Conservation (phyloP, 2,797 vertebrate species). For the Cirrhinus molitorella region DNA sequence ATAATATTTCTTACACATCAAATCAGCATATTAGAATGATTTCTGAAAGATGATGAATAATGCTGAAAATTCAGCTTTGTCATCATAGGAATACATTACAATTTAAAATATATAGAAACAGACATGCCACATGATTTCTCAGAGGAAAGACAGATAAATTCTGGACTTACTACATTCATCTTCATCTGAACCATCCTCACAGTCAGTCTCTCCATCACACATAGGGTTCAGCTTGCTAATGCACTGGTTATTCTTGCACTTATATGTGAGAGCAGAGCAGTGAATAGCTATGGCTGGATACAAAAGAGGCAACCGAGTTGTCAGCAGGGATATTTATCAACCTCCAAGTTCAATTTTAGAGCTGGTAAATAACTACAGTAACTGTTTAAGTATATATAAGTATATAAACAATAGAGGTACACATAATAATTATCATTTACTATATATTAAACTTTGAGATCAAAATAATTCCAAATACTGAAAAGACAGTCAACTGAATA, state of each 20-base stretch:
- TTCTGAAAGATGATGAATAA: no score
- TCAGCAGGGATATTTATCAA: background rate
- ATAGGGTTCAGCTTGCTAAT: constrained; percentile 89
- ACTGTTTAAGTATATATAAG: background rate
- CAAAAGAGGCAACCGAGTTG: background rate
- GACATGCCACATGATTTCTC: background rate
- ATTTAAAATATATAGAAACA: no score
- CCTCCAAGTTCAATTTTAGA: background rate
- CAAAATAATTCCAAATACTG: background rate
- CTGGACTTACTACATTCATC: constrained; percentile 79
- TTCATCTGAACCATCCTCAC: constrained; percentile 88
- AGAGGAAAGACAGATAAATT: background rate
- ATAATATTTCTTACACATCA: no score
- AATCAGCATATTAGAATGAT: no score
- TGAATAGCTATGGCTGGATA: constrained; percentile 63
- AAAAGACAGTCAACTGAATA: background rate
- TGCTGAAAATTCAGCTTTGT: no score
- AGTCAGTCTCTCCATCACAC: constrained; percentile 87
- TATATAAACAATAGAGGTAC: background rate
- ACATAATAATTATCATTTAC: background rate
- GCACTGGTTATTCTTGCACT: constrained; percentile 80
- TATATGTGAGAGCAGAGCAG: constrained; percentile 84
- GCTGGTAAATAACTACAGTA: background rate
- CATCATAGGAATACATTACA: no score
- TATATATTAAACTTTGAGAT: background rate